phyloP scores from a whole-genome alignment of 1,140 invertebrate species.

The Wiebesia pumilae region DNA sequence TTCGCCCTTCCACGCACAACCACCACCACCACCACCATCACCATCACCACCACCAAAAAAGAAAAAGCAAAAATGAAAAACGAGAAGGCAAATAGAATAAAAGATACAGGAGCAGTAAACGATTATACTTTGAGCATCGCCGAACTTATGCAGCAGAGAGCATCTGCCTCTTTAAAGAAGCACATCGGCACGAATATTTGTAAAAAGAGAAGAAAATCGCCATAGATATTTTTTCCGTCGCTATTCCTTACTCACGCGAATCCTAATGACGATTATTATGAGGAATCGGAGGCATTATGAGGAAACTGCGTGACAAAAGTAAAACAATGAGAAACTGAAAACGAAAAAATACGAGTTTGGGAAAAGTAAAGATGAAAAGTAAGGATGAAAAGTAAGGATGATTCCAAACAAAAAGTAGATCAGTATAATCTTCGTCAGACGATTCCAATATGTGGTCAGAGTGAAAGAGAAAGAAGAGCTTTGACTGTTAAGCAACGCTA shows the following conservation, averaged over 20 bases:
- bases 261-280: neutral
- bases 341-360: neutral
- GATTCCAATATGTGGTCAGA: neutral
- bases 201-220: neutral
- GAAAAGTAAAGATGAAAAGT: constrained; percentile 16
- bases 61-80: neutral
- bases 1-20: too few relatives aligned
- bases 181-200: neutral
- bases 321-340: neutral
- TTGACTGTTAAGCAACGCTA: constrained; percentile 39
- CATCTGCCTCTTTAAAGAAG: neutral
- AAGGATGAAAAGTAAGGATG: too few relatives aligned
- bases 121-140: neutral
- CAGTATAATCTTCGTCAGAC: neutral
- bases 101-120: neutral
- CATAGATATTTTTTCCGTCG: neutral
- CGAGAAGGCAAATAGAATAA: neutral
- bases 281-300: too few relatives aligned
- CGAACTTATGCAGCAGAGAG: neutral
- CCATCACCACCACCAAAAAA: too few relatives aligned
- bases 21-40: too few relatives aligned
- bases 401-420: neutral
- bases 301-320: neutral
- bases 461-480: constrained; percentile 7
- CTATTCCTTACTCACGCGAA: neutral